phyloP scores from a whole-genome alignment of 2,888 invertebrate genomes.

The Camponotus fellah region DNA sequence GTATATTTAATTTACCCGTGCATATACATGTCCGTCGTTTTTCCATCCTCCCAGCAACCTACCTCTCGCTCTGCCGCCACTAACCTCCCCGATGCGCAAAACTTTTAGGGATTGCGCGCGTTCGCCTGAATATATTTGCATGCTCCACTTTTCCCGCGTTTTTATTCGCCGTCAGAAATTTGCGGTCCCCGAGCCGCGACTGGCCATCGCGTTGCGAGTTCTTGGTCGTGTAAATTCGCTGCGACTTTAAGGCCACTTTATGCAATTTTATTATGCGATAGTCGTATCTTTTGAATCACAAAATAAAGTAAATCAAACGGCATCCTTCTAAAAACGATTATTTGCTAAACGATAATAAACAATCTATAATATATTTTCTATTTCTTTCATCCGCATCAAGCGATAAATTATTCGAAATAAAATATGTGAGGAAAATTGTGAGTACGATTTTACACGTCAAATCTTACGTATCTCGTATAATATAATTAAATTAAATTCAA shows the following conservation, averaged over 20 bases:
- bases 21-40: constrained; percentile 70
- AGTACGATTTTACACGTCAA: neutral
- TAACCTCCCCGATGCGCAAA: constrained; percentile 61
- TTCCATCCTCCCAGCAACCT: constrained; percentile 44
- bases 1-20: constrained; percentile 74
- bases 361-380: neutral
- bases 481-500: neutral
- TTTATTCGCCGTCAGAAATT: constrained; percentile 72
- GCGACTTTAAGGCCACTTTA: constrained; percentile 32
- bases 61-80: constrained; percentile 44
- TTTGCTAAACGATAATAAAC: neutral
- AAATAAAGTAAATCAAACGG: constrained; percentile 3
- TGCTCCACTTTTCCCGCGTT: constrained; percentile 74
- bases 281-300: neutral
- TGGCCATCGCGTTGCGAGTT: constrained; percentile 41
- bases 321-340: neutral
- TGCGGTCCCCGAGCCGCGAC: constrained; percentile 55
- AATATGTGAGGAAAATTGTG: neutral
- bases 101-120: constrained; percentile 73
- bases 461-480: neutral
- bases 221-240: constrained; percentile 44
- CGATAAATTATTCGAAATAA: constrained; percentile 2
- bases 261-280: constrained; percentile 26
- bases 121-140: constrained; percentile 75
- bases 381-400: neutral